phyloP scores from a whole-genome alignment of 2,888 invertebrate genomes.

The Argynnis bischoffii region DNA sequence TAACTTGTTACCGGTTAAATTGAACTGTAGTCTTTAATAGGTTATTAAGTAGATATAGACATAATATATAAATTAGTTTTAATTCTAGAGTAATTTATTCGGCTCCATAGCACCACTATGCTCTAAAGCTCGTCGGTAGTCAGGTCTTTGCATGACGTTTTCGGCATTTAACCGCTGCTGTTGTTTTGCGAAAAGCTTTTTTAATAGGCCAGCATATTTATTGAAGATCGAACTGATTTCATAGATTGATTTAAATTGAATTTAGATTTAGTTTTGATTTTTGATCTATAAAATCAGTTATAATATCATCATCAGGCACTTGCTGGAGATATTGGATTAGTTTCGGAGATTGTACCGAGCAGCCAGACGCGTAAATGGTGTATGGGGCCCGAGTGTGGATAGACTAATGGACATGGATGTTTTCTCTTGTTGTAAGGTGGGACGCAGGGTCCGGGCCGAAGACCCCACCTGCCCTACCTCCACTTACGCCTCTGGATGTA shows the following conservation, averaged over 20 bases:
- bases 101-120: slow-evolving; percentile 81
- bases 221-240: slow-evolving; percentile 36
- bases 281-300: slow-evolving; percentile 41
- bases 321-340: slow-evolving; percentile 38
- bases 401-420: slow-evolving; percentile 72
- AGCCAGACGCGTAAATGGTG: slow-evolving; percentile 80
- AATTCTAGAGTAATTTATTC: slow-evolving; percentile 50
- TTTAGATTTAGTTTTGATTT: not conserved
- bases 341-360: slow-evolving; percentile 51
- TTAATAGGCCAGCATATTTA: slow-evolving; percentile 28
- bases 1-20: not conserved
- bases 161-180: slow-evolving; percentile 45
- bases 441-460: slow-evolving; percentile 79
- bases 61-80: slow-evolving; percentile 37
- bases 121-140: slow-evolving; percentile 70
- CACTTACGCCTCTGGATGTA: slow-evolving; percentile 84
- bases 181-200: slow-evolving; percentile 43
- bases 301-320: slow-evolving; percentile 23
- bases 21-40: not conserved
- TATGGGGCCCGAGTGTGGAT: slow-evolving; percentile 69
- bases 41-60: slow-evolving; percentile 24
- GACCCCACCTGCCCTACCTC: slow-evolving; percentile 82
- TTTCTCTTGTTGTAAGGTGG: slow-evolving; percentile 82
- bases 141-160: slow-evolving; percentile 57
- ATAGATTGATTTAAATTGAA: slow-evolving; percentile 31